A percentile compares a stretch with the other conserved stretches of the same genome.
Conservation (phyloP, 2,888 invertebrate species). For the Oegoconia quadripuncta region DNA sequence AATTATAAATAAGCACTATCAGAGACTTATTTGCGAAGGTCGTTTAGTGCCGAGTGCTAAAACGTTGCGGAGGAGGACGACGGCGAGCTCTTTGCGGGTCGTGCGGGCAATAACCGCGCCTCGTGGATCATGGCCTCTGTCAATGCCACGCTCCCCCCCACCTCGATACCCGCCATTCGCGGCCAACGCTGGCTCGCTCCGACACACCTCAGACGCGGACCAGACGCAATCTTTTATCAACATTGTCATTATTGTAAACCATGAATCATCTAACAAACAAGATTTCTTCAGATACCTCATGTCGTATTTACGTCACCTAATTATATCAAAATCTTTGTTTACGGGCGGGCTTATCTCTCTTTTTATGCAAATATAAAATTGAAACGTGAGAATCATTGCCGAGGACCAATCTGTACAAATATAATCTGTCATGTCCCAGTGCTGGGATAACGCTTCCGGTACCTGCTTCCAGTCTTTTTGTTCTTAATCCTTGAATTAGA, state of each 20-base stretch:
- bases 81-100: too few species aligned
- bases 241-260: constrained; percentile 21
- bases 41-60: constrained; percentile 25
- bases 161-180: constrained; percentile 12
- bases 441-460: too few species aligned
- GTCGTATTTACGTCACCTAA: constrained; percentile 2
- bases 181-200: constrained; percentile 15
- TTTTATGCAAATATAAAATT: too few species aligned
- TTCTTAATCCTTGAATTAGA: too few species aligned
- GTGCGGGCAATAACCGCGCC: constrained; percentile 69
- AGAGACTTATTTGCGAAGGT: constrained; percentile 40
- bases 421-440: too few species aligned
- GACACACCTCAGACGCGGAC: constrained; percentile 19
- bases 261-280: constrained; percentile 41
- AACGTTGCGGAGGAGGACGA: too few species aligned
- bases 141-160: constrained; percentile 56
- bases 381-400: too few species aligned
- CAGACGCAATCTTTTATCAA: constrained; percentile 44
- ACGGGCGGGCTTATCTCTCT: too few species aligned
- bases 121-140: constrained; percentile 66
- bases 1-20: constrained; percentile 17
- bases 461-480: too few species aligned
- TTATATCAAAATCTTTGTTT: background rate
- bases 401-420: too few species aligned
- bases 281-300: constrained; percentile 29